Base-by-base conservation (phyloP, 2,888 invertebrate genomes). In the Linyphia triangularis region DNA sequence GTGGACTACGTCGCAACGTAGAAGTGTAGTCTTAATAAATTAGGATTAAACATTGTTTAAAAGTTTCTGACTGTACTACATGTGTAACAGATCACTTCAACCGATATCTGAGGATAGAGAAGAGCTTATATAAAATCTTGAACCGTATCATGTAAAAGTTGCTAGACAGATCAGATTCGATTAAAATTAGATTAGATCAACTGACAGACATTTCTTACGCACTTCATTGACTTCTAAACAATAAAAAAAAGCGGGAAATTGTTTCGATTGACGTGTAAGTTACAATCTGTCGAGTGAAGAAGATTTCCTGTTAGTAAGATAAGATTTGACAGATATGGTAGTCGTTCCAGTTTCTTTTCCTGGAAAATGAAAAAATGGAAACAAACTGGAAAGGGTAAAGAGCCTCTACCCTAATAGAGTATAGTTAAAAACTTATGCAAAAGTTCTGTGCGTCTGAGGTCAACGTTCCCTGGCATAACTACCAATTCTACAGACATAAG, bases 121-220 rank as follows among this genome's bases (percentile, higher is more conserved):
- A n/a, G 13, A 16, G 16, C 51, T 51, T 51, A 40, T 30, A 6
- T n/a, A 63, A 37, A 37, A 6, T 24, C 40, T 77, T 63, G 77
- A 77, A 61, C 37, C 77, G 9, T 1, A 63, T 40, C 43, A 2
- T 63, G 19, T 40, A 40, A 61, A 75, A 33, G 24, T 73, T 57
- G 26, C 37, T 40, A 40, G 77, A 26, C 22, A 33, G 61, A 77
- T 77, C 63, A 37, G 9, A 26, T 77, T 63, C 16, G 37, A 40
- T 63, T 40, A 19, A 13, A 9, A 40, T 0, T n/a, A 77, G 63
- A 77, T 77, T 63, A 77, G 26, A 77, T 28, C 33, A 6, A 63
- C n/a, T 40, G 77, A 77, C 26, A 77, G 77, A 63, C 63, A 7
- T 26, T 51, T 61, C 19, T 51, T 40, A 57, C 33, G 37, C 22